These are phyloP conservation scores for Vespertilio murinus DNA, from an alignment of 2,797 vertebrate species.

Conservation along the genomic window DNA sequence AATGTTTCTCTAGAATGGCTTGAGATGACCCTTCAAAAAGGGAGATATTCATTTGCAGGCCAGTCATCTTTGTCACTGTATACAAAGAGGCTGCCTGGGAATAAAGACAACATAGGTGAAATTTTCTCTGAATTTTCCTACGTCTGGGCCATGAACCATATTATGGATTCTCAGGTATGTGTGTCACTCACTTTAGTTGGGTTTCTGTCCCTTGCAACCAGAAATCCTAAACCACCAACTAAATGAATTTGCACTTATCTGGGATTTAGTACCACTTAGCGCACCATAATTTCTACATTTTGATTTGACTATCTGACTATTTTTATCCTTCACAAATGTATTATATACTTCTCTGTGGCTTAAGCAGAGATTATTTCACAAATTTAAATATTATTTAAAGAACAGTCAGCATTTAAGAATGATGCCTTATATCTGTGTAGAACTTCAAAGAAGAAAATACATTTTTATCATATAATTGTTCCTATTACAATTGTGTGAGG, in stretches of 20 bases:
- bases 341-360: not conserved
- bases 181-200: not conserved
- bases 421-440: not conserved
- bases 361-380: not conserved
- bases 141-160: not conserved
- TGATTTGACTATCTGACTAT: not conserved
- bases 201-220: not conserved
- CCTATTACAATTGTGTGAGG: not conserved
- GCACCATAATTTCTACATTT: not conserved
- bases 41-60: not conserved
- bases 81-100: not conserved
- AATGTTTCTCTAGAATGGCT: not conserved
- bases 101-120: not conserved
- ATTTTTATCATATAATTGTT: constrained; percentile 16
- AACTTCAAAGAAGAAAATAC: not conserved
- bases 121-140: not conserved
- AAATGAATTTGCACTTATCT: not conserved
- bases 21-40: not conserved
- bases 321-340: not conserved
- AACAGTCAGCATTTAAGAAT: not conserved
- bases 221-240: not conserved
- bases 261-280: not conserved
- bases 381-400: constrained; percentile 1
- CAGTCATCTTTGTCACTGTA: not conserved
- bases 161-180: not conserved